Base-by-base conservation (phyloP, 2,113 vertebrate genomes). In the Barnardius zonarius region DNA sequence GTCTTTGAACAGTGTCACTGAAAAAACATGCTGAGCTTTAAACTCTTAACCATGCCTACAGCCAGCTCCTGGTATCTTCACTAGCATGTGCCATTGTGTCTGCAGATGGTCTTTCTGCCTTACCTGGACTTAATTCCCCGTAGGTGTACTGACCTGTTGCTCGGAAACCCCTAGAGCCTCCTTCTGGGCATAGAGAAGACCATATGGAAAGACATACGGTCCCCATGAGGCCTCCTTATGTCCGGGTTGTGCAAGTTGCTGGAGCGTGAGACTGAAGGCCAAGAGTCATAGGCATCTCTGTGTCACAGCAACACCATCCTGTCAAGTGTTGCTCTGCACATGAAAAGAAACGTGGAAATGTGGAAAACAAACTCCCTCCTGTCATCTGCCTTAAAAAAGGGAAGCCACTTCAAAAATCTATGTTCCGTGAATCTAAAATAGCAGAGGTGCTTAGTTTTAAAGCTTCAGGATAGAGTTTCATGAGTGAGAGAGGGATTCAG, bases 301-400 rank as follows among this genome's bases (percentile, higher is more conserved):
- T 79, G 78, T 92, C 69, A 94, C 86, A 86, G 86, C 94, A 96
- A 95, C 95, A 92, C 92, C 90, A 92, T 68, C 52, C 86, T 92
- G 92, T 83, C 88, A 72, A 95, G 92, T 92, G 76, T 80, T 95
- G 92, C 59, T 80, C 78, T 91, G 68, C 14, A 0, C 67, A 51
- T 30, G 24, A 66, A 83, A 64, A 81, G 55, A 64, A n/a, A 55
- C 25, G 49, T 51, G 72, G 49, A 77, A 39, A 57, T 37, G 55
- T 51, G 73, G 85, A 77, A 96, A 92, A 64, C 51, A 97, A 86
- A 67, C 27, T 88, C 57, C 11, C 14, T 92, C 67, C 74, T 95
- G 73, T 91, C 51, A 31, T 83, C 70, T 74, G 68, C 55, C 37
- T 43, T 76, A 33, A 88, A 69, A 93, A 90, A 37, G 83, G 69